Evolutionary conservation across 2,797 vertebrate species (phyloP).

Genomic region (Crocodylus rhombifer): DNA sequence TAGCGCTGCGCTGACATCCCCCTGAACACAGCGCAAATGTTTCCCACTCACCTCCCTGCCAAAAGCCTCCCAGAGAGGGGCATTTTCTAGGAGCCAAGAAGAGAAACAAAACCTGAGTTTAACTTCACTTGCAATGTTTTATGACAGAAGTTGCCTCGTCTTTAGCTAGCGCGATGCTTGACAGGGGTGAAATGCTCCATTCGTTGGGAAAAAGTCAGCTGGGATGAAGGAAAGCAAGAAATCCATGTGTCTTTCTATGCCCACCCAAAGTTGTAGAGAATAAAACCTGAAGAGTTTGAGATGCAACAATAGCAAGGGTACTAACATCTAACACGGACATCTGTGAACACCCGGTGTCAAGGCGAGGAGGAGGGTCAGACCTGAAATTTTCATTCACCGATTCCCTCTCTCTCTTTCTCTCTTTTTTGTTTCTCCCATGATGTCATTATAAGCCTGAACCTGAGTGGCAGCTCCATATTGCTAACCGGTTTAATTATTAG

Average conservation of each 20-base stretch:
- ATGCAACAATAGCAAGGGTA: conserved; percentile 42
- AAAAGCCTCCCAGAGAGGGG: not conserved
- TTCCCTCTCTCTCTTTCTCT: not conserved
- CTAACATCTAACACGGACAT: conserved; percentile 6
- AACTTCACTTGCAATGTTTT: too few species aligned
- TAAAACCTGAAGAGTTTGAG: conserved; percentile 42
- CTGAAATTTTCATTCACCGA: not conserved
- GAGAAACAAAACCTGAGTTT: too few species aligned
- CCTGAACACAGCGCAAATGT: not conserved
- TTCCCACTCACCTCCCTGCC: not conserved
- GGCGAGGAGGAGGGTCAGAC: conserved; percentile 7
- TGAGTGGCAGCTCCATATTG: conserved; percentile 74
- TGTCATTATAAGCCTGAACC: conserved; percentile 52
- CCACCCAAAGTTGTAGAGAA: not conserved
- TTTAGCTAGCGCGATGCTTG: fast-evolving
- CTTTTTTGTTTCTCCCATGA: not conserved
- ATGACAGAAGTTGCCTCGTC: fast-evolving
- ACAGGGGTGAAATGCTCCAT: not conserved
- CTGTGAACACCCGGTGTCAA: conserved; percentile 29
- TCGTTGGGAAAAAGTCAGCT: conserved; percentile 13
- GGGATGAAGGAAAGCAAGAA: not conserved
- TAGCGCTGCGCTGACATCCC: not conserved
- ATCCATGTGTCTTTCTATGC: not conserved
- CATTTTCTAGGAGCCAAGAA: not conserved
- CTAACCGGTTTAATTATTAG: conserved; percentile 76